phyloP scores from a whole-genome alignment of 2,888 invertebrate genomes.

The Cheilosia urbana region DNA sequence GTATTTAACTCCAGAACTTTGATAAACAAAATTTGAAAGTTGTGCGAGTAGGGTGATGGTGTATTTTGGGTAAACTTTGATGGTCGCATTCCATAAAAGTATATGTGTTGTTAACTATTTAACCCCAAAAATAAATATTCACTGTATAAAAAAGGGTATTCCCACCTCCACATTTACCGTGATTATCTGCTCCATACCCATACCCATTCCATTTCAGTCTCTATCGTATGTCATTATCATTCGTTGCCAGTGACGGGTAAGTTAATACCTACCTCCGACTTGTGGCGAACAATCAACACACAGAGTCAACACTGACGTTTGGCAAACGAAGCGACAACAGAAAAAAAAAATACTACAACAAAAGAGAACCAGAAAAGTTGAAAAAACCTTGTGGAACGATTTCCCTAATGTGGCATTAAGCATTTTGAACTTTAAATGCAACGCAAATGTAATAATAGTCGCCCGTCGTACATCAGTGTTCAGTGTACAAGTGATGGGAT shows the following conservation, averaged over 20 bases:
- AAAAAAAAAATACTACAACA: neutral
- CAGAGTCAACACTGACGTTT: conserved; percentile 42
- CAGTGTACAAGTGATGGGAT: conserved; percentile 28
- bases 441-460: conserved; percentile 60
- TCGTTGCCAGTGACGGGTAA: conserved; percentile 28
- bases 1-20: too few species aligned
- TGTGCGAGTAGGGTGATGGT: too few species aligned
- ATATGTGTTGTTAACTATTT: too few species aligned
- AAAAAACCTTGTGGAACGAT: conserved; percentile 49
- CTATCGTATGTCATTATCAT: conserved; percentile 41
- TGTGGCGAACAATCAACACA: conserved; percentile 39
- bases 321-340: conserved; percentile 22
- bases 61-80: too few species aligned
- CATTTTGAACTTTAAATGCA: conserved; percentile 66
- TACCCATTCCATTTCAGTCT: neutral
- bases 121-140: too few species aligned
- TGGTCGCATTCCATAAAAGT: too few species aligned
- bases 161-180: neutral
- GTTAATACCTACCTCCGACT: conserved; percentile 44
- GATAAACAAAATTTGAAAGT: too few species aligned
- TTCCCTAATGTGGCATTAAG: conserved; percentile 61
- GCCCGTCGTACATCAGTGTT: neutral
- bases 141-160: too few species aligned
- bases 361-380: conserved; percentile 16
- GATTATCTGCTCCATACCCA: neutral